These are phyloP conservation scores for Pardosa pseudoannulata DNA, from an alignment of 2,888 invertebrate species.

Conservation along the genomic window DNA sequence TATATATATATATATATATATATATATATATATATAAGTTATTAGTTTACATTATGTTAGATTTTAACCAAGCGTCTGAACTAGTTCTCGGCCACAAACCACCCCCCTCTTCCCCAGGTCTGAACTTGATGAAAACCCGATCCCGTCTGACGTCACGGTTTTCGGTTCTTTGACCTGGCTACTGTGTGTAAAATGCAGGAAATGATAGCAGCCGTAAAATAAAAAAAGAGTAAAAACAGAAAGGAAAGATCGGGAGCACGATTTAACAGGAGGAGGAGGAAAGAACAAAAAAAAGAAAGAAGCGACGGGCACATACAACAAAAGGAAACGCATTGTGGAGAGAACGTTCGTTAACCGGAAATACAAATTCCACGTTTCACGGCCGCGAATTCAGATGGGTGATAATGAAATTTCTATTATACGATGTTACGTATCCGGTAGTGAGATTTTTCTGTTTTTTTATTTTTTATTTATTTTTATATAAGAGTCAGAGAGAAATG, in stretches of 20 bases:
- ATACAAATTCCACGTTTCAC: not conserved
- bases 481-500: no score
- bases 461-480: no score
- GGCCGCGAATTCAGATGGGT: not conserved
- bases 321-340: slow-evolving; percentile 4
- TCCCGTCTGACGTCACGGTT: not conserved
- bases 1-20: no score
- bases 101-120: not conserved
- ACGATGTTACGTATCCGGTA: not conserved
- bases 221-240: not conserved
- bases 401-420: not conserved
- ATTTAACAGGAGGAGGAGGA: no score
- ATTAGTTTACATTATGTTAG: no score
- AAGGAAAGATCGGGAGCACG: not conserved
- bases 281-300: not conserved
- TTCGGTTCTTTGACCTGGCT: not conserved
- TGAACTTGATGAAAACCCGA: not conserved
- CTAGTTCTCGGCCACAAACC: no score
- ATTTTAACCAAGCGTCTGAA: no score
- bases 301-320: not conserved
- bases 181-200: not conserved
- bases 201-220: not conserved
- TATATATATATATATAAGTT: no score
- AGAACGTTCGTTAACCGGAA: not conserved
- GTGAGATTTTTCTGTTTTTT: not conserved